Evolutionary conservation across 2,888 invertebrate genomes (phyloP).

Genomic region (Tipula vernalis): DNA sequence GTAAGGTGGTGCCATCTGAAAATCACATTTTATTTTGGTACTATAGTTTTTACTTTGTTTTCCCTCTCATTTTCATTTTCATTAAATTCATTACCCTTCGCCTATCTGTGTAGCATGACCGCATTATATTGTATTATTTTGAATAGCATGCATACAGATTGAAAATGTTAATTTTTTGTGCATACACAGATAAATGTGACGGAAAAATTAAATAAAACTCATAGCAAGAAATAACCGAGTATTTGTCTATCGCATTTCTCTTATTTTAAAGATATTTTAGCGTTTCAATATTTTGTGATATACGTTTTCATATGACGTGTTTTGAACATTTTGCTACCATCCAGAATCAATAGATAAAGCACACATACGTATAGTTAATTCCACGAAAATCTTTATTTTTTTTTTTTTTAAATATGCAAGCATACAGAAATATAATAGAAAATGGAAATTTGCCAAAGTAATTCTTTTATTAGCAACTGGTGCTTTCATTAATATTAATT

Average conservation of each 20-base stretch:
- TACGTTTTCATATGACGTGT: neutral
- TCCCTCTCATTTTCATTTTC: neutral
- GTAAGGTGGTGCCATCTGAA: neutral
- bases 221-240: neutral
- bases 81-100: neutral
- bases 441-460: neutral
- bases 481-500: neutral
- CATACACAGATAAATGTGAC: neutral
- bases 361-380: neutral
- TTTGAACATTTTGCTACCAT: neutral
- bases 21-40: neutral
- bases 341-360: neutral
- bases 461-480: neutral
- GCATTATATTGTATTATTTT: neutral
- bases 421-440: neutral
- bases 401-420: neutral
- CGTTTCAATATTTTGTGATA: neutral
- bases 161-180: neutral
- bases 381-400: neutral
- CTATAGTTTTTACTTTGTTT: neutral
- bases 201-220: neutral
- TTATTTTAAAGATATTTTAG: neutral
- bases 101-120: neutral
- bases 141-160: neutral
- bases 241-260: neutral